These are phyloP conservation scores for Cydia strobilella DNA, from an alignment of 1,140 invertebrate species.

Conservation along the genomic window DNA sequence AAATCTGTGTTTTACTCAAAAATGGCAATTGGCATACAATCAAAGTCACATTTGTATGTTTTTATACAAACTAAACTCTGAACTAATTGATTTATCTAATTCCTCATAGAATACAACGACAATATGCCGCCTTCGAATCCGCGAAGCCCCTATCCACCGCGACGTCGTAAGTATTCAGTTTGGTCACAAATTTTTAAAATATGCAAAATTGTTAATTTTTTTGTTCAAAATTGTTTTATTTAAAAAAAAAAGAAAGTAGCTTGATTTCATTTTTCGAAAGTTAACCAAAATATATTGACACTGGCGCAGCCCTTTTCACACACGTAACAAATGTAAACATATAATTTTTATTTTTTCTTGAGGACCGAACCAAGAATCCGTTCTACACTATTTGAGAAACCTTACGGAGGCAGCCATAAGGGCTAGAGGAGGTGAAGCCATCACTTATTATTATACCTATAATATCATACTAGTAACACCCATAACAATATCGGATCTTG, in stretches of 20 bases:
- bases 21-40: not conserved
- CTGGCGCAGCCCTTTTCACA: constrained; percentile 34
- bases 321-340: constrained; percentile 30
- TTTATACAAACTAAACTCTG: not conserved
- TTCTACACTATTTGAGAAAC: constrained; percentile 54
- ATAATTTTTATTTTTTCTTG: constrained; percentile 47
- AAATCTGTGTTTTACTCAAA: too few species aligned
- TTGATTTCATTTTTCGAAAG: constrained; percentile 23
- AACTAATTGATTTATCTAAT: constrained; percentile 20
- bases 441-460: constrained; percentile 44
- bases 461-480: constrained; percentile 30
- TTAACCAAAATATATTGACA: not conserved
- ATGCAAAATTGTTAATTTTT: constrained; percentile 23
- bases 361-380: constrained; percentile 58
- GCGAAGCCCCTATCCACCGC: constrained; percentile 89
- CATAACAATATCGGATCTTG: constrained; percentile 29
- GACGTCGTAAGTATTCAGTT: constrained; percentile 86
- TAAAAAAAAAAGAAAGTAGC: constrained; percentile 10
- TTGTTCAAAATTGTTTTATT: constrained; percentile 16
- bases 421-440: constrained; percentile 52
- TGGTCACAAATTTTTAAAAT: constrained; percentile 26
- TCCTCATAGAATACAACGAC: constrained; percentile 89
- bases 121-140: constrained; percentile 90
- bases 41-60: not conserved
- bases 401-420: constrained; percentile 52